phyloP scores from a whole-genome alignment of 1,140 invertebrate species.

The Saccostrea glomerata region DNA sequence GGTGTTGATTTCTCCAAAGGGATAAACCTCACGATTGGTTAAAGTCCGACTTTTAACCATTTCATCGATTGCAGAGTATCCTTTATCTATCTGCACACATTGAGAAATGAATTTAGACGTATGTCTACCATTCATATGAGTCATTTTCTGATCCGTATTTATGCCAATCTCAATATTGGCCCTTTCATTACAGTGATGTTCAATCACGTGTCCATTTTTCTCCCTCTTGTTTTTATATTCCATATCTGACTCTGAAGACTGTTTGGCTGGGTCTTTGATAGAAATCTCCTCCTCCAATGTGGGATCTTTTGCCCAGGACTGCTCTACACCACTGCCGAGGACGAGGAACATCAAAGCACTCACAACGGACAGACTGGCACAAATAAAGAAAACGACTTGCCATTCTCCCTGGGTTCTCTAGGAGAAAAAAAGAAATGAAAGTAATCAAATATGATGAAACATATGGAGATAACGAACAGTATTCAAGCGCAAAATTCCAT shows the following conservation, averaged over 20 bases:
- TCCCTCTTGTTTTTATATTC: background rate
- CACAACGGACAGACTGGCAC: slow-evolving; percentile 70
- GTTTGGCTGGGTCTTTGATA: too few relatives aligned
- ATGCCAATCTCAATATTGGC: background rate
- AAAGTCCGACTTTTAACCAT: background rate
- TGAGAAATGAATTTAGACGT: background rate
- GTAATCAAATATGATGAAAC: too few relatives aligned
- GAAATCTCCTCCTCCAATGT: background rate
- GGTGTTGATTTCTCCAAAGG: background rate
- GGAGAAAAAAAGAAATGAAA: background rate
- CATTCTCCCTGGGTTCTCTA: slow-evolving; percentile 77
- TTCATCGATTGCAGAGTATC: background rate
- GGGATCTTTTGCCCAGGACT: slow-evolving; percentile 68
- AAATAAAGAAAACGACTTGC: slow-evolving; percentile 78
- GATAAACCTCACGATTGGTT: background rate
- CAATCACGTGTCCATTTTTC: background rate
- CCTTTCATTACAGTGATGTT: background rate
- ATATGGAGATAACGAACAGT: too few relatives aligned
- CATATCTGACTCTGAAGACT: background rate
- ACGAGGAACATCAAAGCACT: slow-evolving; percentile 75
- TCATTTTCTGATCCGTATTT: background rate
- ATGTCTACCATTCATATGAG: background rate
- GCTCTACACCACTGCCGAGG: slow-evolving; percentile 74
- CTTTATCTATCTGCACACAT: background rate
- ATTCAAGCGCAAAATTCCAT: too few relatives aligned